Conservation (phyloP, 2,888 invertebrate genomes). For the Rosalia funebris region DNA sequence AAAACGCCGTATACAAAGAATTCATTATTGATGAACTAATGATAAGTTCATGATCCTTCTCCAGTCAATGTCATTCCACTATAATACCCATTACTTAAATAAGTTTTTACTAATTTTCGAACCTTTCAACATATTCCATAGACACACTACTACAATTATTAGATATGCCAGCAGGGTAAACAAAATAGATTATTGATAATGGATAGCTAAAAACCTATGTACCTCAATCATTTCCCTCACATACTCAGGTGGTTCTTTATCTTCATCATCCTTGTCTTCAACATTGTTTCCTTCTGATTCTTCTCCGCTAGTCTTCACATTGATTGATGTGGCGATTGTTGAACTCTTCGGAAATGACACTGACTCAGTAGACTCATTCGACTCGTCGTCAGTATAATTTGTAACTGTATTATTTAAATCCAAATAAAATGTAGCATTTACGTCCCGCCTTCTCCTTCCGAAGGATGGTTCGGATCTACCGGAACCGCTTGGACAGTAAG, state of each 20-base stretch:
- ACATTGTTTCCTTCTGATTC: conserved; percentile 59
- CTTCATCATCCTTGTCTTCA: conserved; percentile 67
- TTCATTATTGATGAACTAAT: no score
- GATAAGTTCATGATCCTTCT: no score
- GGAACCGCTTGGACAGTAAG: conserved; percentile 80
- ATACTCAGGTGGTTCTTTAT: conserved; percentile 69
- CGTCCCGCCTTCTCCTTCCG: conserved; percentile 73
- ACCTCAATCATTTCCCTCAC: conserved; percentile 92
- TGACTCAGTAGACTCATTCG: conserved; percentile 50
- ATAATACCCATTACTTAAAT: no score
- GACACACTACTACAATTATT: no score
- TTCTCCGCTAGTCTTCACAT: conserved; percentile 38
- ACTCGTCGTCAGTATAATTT: conserved; percentile 23
- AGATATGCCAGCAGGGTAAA: no score
- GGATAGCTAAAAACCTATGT: no score
- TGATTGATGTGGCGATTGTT: conserved; percentile 9
- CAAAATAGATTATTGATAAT: no score
- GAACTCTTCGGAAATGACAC: conserved; percentile 59
- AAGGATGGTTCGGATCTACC: conserved; percentile 85
- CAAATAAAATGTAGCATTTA: conserved; percentile 56
- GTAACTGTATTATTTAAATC: conserved; percentile 45
- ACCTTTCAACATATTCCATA: no score
- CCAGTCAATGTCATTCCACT: no score
- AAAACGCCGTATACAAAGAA: no score
- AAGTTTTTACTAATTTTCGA: no score